A percentile compares a stretch with the other conserved stretches of the same genome.
Conservation (phyloP, 1,140 invertebrate genomes). For the Conus ventricosus region DNA sequence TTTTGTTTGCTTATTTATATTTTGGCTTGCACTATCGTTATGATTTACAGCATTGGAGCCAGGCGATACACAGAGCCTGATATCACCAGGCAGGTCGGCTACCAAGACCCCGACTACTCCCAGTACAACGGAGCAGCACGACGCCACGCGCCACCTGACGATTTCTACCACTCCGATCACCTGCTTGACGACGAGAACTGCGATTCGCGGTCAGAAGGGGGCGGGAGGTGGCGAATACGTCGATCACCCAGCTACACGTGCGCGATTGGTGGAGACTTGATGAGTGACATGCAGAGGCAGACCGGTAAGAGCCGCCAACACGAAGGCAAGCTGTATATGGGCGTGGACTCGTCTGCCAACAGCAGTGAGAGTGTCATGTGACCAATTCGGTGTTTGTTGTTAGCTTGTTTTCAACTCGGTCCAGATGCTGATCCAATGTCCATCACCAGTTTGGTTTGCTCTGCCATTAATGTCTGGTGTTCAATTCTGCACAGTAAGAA, state of each 20-base stretch:
- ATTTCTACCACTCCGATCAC: not conserved
- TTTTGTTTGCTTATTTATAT: too few species aligned
- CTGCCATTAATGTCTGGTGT: not conserved
- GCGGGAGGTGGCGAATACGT: conserved; percentile 36
- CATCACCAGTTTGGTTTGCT: not conserved
- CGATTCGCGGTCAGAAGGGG: conserved; percentile 11
- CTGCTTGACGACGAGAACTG: conserved; percentile 19
- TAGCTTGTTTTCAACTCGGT: not conserved
- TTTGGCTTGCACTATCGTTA: too few species aligned
- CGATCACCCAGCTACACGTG: conserved; percentile 64
- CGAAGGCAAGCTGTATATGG: conserved; percentile 57
- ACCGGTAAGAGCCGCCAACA: conserved; percentile 48
- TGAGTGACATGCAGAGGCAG: conserved; percentile 14
- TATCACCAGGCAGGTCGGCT: conserved; percentile 10
- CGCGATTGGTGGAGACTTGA: conserved; percentile 50
- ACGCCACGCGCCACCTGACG: conserved; percentile 2
- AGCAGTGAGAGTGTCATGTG: conserved; percentile 40
- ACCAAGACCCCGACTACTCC: conserved; percentile 26
- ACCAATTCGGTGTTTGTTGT: not conserved
- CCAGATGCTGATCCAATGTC: not conserved
- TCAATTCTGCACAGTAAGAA: conserved; percentile 7
- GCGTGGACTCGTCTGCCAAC: conserved; percentile 42
- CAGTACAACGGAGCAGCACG: conserved; percentile 28
- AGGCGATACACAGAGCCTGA: not conserved
- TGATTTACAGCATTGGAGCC: not conserved